Evolutionary conservation across 2,888 invertebrate species (phyloP).

Genomic region (Leistus spinibarbis): DNA sequence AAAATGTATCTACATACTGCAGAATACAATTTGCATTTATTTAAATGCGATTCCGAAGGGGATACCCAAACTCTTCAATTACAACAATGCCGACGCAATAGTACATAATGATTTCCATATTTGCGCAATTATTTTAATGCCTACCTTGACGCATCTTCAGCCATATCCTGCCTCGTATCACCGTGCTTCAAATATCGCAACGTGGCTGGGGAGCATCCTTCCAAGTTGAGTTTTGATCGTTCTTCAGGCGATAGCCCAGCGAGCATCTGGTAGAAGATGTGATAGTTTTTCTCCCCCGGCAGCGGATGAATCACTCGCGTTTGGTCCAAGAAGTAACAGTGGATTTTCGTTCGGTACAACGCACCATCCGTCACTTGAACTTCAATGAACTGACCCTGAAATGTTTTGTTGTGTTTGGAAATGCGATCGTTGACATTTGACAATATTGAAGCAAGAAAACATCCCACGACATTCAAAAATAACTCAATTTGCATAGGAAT

Average conservation of each 20-base stretch:
- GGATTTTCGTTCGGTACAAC: conserved; percentile 92
- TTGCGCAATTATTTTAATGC: background rate
- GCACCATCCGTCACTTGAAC: conserved; percentile 95
- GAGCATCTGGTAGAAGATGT: conserved; percentile 95
- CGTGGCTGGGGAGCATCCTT: conserved; percentile 82
- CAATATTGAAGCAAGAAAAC: background rate
- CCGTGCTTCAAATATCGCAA: conserved; percentile 80
- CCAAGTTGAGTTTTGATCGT: conserved; percentile 82
- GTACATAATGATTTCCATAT: background rate
- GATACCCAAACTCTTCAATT: background rate
- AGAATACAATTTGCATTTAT: background rate
- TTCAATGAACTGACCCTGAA: conserved; percentile 92
- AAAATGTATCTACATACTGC: background rate
- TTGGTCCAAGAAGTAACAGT: conserved; percentile 94
- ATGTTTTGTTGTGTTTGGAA: conserved; percentile 40
- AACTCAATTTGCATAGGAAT: background rate
- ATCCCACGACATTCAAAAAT: background rate
- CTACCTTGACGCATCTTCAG: conserved; percentile 68
- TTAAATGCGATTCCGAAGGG: background rate
- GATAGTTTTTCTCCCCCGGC: conserved; percentile 91
- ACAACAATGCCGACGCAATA: background rate
- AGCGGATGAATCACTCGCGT: conserved; percentile 87
- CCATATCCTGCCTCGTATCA: conserved; percentile 73
- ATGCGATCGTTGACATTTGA: conserved; percentile 2
- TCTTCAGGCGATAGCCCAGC: conserved; percentile 89